Evolutionary conservation across 2,888 invertebrate genomes (phyloP).

Genomic region (Drosophila parthenogenetica): DNA sequence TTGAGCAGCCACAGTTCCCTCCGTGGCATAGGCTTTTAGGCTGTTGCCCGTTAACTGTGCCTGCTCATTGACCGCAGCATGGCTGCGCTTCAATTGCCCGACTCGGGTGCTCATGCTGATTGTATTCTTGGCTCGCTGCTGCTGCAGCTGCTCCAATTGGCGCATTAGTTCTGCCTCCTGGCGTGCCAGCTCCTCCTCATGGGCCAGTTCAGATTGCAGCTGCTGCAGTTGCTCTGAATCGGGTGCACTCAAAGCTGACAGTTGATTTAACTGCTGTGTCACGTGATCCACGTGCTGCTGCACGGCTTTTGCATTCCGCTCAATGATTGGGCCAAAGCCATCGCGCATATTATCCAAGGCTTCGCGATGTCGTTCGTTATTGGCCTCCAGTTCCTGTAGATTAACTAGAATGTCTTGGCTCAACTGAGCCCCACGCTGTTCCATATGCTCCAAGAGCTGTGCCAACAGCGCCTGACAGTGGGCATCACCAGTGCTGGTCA

Average conservation of each 20-base stretch:
- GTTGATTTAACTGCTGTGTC: conserved; percentile 56
- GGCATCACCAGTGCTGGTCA: conserved; percentile 57
- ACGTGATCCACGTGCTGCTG: conserved; percentile 61
- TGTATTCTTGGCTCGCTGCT: conserved; percentile 75
- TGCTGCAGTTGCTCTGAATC: conserved; percentile 58
- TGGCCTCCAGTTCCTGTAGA: conserved; percentile 59
- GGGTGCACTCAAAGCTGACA: conserved; percentile 53
- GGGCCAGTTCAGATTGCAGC: conserved; percentile 55
- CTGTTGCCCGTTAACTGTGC: conserved; percentile 31
- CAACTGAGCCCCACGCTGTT: conserved; percentile 61
- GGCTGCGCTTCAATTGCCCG: conserved; percentile 68
- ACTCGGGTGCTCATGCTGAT: conserved; percentile 68
- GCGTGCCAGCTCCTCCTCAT: conserved; percentile 61
- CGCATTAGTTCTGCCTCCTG: conserved; percentile 74
- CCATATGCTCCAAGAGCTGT: conserved; percentile 69
- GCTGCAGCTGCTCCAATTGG: conserved; percentile 84
- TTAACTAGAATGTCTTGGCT: conserved; percentile 67
- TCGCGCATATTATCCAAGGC: conserved; percentile 67
- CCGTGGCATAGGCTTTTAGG: conserved; percentile 42
- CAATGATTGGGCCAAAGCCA: conserved; percentile 57
- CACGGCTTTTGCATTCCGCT: conserved; percentile 46
- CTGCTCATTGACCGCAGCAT: conserved; percentile 35
- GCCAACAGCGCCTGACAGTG: conserved; percentile 62
- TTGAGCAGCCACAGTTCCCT: conserved; percentile 39
- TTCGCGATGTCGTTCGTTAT: conserved; percentile 71